phyloP scores from a whole-genome alignment of 2,113 vertebrate species.

The Eptesicus fuscus region DNA sequence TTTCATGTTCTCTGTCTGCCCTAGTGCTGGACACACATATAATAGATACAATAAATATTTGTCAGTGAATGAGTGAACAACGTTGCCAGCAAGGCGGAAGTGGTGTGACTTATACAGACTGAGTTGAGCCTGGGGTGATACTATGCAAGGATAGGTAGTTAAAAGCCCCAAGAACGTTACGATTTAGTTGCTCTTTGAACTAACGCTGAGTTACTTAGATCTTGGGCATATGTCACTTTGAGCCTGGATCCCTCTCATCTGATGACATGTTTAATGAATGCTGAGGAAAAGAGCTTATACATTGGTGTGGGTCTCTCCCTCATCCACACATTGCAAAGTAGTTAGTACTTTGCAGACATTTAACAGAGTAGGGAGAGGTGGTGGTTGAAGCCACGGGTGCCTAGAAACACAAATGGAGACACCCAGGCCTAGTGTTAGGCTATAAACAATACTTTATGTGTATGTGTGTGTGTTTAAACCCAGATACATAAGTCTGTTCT shows the following conservation, averaged over 20 bases:
- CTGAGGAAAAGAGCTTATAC: not conserved
- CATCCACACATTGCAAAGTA: not conserved
- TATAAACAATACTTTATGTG: not conserved
- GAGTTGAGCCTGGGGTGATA: not conserved
- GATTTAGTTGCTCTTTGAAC: not conserved
- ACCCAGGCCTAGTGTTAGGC: not conserved
- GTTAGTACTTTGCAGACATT: not conserved
- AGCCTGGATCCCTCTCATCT: not conserved
- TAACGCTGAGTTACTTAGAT: not conserved
- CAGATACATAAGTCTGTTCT: not conserved
- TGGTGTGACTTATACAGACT: not conserved
- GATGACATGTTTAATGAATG: not conserved
- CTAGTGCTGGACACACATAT: not conserved
- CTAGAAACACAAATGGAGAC: not conserved
- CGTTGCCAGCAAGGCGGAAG: not conserved
- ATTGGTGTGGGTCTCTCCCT: fast-evolving
- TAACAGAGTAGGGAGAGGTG: too few species aligned
- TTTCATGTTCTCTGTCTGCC: not conserved
- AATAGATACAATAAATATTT: not conserved
- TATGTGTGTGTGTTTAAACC: not conserved
- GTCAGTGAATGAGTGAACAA: not conserved
- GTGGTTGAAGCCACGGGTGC: not conserved
- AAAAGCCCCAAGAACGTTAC: not conserved
- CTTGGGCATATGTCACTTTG: not conserved
- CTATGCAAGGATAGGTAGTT: not conserved